A percentile compares a stretch with the other conserved stretches of the same genome.
Conservation (phyloP, 92 coral and sea anemone species). For the Siderastrea radians region DNA sequence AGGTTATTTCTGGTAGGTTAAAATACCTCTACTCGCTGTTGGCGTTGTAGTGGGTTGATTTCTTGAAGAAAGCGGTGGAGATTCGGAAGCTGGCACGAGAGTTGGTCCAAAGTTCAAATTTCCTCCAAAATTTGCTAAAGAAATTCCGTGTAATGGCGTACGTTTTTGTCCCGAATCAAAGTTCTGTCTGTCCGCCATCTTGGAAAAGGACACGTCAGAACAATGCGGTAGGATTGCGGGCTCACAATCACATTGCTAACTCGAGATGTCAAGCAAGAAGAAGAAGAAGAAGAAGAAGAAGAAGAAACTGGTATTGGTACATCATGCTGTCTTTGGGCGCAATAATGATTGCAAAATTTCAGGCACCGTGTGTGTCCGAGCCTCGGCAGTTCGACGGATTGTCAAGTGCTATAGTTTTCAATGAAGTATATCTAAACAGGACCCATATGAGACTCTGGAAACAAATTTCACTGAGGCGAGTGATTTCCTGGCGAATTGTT, state of each 20-base stretch:
- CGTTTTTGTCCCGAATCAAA: conserved; percentile 64
- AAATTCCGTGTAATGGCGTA: conserved; percentile 74
- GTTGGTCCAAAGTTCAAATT: conserved; percentile 91
- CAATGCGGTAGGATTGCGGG: conserved; percentile 16
- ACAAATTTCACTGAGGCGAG: too few relatives aligned
- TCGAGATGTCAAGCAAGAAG: neutral
- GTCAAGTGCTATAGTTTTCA: too few relatives aligned
- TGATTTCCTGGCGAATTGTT: too few relatives aligned
- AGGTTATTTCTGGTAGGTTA: neutral
- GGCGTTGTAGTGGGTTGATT: conserved; percentile 45
- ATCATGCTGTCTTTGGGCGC: too few relatives aligned
- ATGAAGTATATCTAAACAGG: too few relatives aligned
- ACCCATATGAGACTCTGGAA: too few relatives aligned
- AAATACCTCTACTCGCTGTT: conserved; percentile 35
- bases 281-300: too few relatives aligned
- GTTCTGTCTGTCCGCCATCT: conserved; percentile 97
- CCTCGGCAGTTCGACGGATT: too few relatives aligned
- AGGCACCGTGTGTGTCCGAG: too few relatives aligned
- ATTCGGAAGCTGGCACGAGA: conserved; percentile 80
- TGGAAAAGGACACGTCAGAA: conserved; percentile 92
- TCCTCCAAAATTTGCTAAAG: conserved; percentile 79
- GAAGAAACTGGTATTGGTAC: too few relatives aligned
- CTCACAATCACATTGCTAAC: neutral
- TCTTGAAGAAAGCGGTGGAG: conserved; percentile 44
- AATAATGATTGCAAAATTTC: too few relatives aligned